Conservation (phyloP, 2,888 invertebrate genomes). For the Lithosia quadra region DNA sequence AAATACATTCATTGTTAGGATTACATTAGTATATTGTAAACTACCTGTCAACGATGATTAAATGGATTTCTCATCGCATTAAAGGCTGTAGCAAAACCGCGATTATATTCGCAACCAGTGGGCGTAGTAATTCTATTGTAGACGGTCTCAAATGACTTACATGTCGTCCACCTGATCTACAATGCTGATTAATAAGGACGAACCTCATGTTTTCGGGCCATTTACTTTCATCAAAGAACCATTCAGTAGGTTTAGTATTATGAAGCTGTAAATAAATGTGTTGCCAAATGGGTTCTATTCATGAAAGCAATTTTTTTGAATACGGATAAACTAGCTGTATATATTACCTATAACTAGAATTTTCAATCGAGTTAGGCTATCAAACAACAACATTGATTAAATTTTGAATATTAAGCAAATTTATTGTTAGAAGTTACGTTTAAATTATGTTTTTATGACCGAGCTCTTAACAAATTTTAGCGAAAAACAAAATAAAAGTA, state of each 20-base stretch:
- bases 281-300: slow-evolving; percentile 41
- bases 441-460: too few relatives aligned
- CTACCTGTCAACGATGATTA: slow-evolving; percentile 53
- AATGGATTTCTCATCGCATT: slow-evolving; percentile 65
- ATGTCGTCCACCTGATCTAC: slow-evolving; percentile 45
- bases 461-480: too few relatives aligned
- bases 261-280: slow-evolving; percentile 50
- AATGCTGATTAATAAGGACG: slow-evolving; percentile 75
- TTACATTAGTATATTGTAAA: slow-evolving; percentile 49
- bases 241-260: slow-evolving; percentile 53
- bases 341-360: neutral
- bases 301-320: neutral
- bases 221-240: slow-evolving; percentile 74
- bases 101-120: slow-evolving; percentile 65
- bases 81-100: slow-evolving; percentile 59
- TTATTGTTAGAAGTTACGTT: too few relatives aligned
- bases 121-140: slow-evolving; percentile 62
- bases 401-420: too few relatives aligned
- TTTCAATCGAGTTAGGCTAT: neutral
- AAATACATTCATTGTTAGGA: neutral
- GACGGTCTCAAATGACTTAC: slow-evolving; percentile 69
- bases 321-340: neutral
- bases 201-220: slow-evolving; percentile 70
- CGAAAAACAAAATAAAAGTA: too few relatives aligned
- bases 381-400: neutral